Base-by-base conservation (phyloP, 2,888 invertebrate species). In the Encarsia formosa region DNA sequence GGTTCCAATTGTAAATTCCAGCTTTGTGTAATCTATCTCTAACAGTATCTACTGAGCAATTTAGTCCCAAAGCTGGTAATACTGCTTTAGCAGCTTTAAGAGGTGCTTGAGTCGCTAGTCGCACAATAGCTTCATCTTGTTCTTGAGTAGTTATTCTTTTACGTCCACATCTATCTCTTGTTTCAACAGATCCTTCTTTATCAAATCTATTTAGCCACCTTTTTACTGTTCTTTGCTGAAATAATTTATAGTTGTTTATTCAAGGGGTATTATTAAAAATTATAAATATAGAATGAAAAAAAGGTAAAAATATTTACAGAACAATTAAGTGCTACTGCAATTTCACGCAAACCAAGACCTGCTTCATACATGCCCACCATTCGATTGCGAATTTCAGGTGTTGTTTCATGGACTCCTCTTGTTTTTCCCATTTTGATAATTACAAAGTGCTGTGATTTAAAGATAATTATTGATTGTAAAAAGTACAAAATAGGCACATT, bases 331-430 rank as follows among this genome's bases (percentile, higher is more conserved):
- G 73, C 73, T 4, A 64, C 66, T 9, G 73, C 73, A 43, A 73
- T 73, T 55, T 73, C 73, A 15, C 71, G 59, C 9, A 73, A 61
- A 3, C 72, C 71, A 20, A 73, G 61, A 40, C 73, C 73, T 23
- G 73, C 73, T 58, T 73, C 73, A 52, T 71, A 73, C 73, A 73
- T 73, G 48, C 73, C 73, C 16, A 73, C 72, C 73, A 73, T 73
- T 20, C 73, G 69, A 54, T 73, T 73, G 48, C 73, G 60, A 31
- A 73, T 56, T 61, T 73, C 73, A 18, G 73, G 73, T 13, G 73
- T 73, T 5, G 73, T 73, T 61, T 73, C 73, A 50, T 73, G 71
- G 3, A 73, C 72, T 26, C 73, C 73, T 57, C 73, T 65, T 4
- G 71, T 73, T 59, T 73, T 73, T 1, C 73, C 73, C 73, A 73